phyloP scores from a whole-genome alignment of 1,140 invertebrate species.

The Mylabris phalerata region DNA sequence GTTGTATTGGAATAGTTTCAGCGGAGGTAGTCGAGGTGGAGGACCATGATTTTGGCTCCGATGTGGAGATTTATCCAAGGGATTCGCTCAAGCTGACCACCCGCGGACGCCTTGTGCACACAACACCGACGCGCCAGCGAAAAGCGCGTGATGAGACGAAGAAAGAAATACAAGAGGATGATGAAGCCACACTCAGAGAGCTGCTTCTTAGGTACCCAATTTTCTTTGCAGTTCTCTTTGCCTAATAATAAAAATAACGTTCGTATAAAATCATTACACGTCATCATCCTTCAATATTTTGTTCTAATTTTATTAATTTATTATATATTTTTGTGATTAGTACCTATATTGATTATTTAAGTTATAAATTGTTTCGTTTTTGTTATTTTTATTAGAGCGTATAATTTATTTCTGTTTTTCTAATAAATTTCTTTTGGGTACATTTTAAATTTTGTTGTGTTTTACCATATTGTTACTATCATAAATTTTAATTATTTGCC shows the following conservation, averaged over 20 bases:
- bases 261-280: too few relatives aligned
- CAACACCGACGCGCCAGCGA: constrained; percentile 24
- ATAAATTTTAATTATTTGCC: constrained; percentile 21
- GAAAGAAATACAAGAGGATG: constrained; percentile 60
- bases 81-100: constrained; percentile 41
- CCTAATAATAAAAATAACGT: too few relatives aligned
- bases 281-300: too few relatives aligned
- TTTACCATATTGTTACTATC: background rate
- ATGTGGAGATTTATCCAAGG: constrained; percentile 34
- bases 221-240: background rate
- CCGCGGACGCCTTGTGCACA: constrained; percentile 28
- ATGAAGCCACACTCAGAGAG: constrained; percentile 78
- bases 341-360: background rate
- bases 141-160: constrained; percentile 41
- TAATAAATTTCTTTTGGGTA: background rate
- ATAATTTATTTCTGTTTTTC: background rate
- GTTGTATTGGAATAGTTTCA: constrained; percentile 22
- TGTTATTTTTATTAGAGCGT: background rate
- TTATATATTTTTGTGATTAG: constrained; percentile 1
- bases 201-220: constrained; percentile 70
- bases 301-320: background rate
- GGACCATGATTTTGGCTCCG: constrained; percentile 39
- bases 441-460: background rate
- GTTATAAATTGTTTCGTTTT: background rate
- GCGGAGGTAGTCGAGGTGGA: constrained; percentile 42